Evolutionary conservation across 2,888 invertebrate species (phyloP).

Genomic region (Eupeodes luniger): DNA sequence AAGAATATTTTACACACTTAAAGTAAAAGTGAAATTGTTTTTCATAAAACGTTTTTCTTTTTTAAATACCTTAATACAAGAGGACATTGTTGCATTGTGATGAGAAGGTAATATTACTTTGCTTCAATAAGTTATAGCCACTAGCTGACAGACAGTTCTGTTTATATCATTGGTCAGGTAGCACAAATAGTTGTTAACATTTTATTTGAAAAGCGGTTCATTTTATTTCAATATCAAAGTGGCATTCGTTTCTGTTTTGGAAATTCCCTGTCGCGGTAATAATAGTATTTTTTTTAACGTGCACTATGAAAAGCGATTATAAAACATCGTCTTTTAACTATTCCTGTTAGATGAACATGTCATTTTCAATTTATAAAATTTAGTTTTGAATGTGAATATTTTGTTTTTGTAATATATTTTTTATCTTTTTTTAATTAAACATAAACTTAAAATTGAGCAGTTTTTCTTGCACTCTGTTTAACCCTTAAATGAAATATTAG

Average conservation of each 20-base stretch:
- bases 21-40: conserved; percentile 71
- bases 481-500: too few species aligned
- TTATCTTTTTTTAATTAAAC: too few species aligned
- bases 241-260: conserved; percentile 71
- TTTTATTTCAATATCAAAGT: conserved; percentile 52
- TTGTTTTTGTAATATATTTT: too few species aligned
- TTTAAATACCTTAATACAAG: background rate
- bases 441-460: too few species aligned
- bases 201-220: conserved; percentile 51
- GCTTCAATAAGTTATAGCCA: conserved; percentile 39
- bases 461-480: too few species aligned
- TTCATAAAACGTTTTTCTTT: conserved; percentile 50
- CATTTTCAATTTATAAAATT: background rate
- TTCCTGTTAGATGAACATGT: background rate
- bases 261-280: conserved; percentile 71
- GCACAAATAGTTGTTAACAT: conserved; percentile 38
- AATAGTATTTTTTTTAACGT: background rate
- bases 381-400: background rate
- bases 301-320: conserved; percentile 23
- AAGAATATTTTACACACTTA: conserved; percentile 53
- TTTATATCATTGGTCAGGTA: conserved; percentile 57
- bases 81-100: conserved; percentile 7
- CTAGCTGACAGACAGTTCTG: conserved; percentile 46
- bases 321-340: background rate
- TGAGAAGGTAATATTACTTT: conserved; percentile 21